Evolutionary conservation across 2,113 vertebrate species (phyloP).

Genomic region (Sphyrna mokarran): DNA sequence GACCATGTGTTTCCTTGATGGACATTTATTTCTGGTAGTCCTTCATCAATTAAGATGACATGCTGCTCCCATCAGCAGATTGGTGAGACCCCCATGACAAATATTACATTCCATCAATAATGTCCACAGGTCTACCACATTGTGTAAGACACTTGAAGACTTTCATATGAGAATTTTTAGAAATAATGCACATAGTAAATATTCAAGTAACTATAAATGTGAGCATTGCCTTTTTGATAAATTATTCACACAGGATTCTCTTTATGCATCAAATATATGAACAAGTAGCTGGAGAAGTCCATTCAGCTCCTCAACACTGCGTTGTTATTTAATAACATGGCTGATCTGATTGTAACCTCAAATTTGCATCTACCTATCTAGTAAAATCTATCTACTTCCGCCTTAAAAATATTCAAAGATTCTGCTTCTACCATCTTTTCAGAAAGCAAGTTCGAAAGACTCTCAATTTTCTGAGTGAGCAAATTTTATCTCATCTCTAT

Average conservation of each 20-base stretch:
- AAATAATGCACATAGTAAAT: neutral
- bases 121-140: neutral
- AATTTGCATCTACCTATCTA: too few species aligned
- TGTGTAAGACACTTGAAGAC: neutral
- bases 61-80: neutral
- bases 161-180: neutral
- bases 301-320: too few species aligned
- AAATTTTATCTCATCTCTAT: too few species aligned
- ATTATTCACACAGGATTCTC: conserved; percentile 4
- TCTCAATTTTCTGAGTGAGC: too few species aligned
- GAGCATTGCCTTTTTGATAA: neutral
- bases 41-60: neutral
- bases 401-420: too few species aligned
- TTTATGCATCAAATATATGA: neutral
- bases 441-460: too few species aligned
- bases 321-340: too few species aligned
- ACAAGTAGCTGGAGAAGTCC: too few species aligned
- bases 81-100: neutral
- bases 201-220: conserved; percentile 20
- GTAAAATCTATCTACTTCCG: too few species aligned
- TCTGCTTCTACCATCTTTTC: too few species aligned
- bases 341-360: too few species aligned
- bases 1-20: neutral
- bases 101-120: neutral
- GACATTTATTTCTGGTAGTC: neutral